Evolutionary conservation across 1,140 invertebrate genomes (phyloP), one percentile per base, ranked within the genome.

Genomic region (Trinorchestia longiramus): DNA sequence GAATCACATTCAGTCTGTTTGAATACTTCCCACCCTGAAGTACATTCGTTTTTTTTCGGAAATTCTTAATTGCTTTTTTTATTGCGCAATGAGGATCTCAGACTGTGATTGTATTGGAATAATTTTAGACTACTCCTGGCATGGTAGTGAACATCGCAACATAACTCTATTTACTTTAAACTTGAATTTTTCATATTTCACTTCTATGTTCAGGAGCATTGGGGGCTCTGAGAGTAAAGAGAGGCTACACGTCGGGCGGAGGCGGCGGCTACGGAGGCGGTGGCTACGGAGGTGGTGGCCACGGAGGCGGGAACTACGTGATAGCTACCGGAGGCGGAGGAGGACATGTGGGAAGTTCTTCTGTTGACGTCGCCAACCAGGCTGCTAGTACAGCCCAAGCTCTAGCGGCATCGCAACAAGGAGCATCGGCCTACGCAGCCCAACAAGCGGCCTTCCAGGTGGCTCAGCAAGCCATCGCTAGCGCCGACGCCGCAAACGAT

Each of bases 161-260:
- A 23, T 77, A 3, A 23, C 62, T 28, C 1, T 77, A 36, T 36
- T 77, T 77, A 77, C 15, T 19, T 53, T 6, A 53, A 53, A 53
- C 47, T 53, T 53, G 6, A 19, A 53, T 53, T 8, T 53, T 19
- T 23, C 1, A 36, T 77, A 77, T 19, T 36, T 11, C 15, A 77
- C 36, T 45, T n/a, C 28, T 44, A 94, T 47, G 11, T 94, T 41
- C 43, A 94, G 92, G 92, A 45, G 43, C 92, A 40, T n/a, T 45
- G 43, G 92, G 43, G 15, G 92, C 8, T 28, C 8, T 47, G 19
- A 42, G 92, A 40, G 92, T 94, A 0, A 94, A 94, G 92, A 44
- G 92, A 94, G 95, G 95, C 53, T 95, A 95, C 95, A 95, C 95
- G 15, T 47, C 43, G 41, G 95, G 95, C 40, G 95, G 95, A 77